Evolutionary conservation across 2,888 invertebrate genomes (phyloP).

Genomic region (Lysandra bellargus): DNA sequence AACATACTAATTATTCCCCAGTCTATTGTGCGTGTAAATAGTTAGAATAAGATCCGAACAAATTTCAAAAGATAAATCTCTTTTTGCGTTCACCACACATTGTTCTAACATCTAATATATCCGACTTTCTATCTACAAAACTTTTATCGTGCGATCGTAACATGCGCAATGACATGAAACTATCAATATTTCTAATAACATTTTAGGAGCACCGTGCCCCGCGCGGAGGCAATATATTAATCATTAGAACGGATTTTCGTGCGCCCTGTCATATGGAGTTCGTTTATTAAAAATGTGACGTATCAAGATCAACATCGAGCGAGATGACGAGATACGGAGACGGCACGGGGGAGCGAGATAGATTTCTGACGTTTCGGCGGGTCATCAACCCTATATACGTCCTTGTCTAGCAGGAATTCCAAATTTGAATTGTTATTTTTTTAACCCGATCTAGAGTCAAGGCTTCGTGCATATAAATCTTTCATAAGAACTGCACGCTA

Average conservation of each 20-base stretch:
- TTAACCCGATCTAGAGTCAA: slow-evolving; percentile 61
- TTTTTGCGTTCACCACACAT: slow-evolving; percentile 65
- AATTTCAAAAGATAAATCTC: slow-evolving; percentile 45
- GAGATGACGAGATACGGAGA: slow-evolving; percentile 57
- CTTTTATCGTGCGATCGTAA: slow-evolving; percentile 68
- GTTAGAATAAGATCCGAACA: slow-evolving; percentile 49
- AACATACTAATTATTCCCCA: slow-evolving; percentile 62
- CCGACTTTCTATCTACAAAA: slow-evolving; percentile 46
- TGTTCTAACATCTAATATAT: slow-evolving; percentile 64
- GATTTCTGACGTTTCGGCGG: slow-evolving; percentile 77
- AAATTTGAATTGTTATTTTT: slow-evolving; percentile 80
- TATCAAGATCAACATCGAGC: slow-evolving; percentile 80
- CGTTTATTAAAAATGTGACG: slow-evolving; percentile 81
- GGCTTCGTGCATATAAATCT: slow-evolving; percentile 57
- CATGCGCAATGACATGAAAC: slow-evolving; percentile 78
- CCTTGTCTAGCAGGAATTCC: slow-evolving; percentile 79
- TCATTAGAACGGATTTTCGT: slow-evolving; percentile 79
- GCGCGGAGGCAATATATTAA: slow-evolving; percentile 73
- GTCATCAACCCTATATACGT: slow-evolving; percentile 79
- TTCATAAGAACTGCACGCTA: slow-evolving; percentile 58
- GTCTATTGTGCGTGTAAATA: slow-evolving; percentile 53
- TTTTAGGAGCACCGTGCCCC: slow-evolving; percentile 77
- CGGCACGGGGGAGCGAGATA: slow-evolving; percentile 59
- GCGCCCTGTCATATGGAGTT: slow-evolving; percentile 77
- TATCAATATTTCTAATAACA: slow-evolving; percentile 80